A percentile compares a stretch with the other conserved stretches of the same genome.
These are phyloP conservation scores for Drosophila triauraria DNA, from an alignment of 1,140 invertebrate genomes.

Conservation along the genomic window DNA sequence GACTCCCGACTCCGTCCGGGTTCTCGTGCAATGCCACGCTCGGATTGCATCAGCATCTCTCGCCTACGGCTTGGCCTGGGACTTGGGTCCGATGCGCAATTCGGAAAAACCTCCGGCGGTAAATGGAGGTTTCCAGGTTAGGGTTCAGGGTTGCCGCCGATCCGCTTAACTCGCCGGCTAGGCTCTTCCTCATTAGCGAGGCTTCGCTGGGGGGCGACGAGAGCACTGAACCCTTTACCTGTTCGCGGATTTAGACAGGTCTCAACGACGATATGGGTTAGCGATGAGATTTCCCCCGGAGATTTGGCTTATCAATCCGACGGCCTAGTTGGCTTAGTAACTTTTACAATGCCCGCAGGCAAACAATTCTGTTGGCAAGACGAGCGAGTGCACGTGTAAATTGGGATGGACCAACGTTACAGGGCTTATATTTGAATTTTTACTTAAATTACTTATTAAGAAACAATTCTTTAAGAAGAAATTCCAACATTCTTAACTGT, in stretches of 20 bases:
- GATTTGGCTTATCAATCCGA: slow-evolving; percentile 34
- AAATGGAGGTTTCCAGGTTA: slow-evolving; percentile 50
- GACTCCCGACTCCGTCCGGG: slow-evolving; percentile 25
- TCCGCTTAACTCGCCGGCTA: neutral
- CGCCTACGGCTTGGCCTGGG: slow-evolving; percentile 2
- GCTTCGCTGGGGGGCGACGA: no score
- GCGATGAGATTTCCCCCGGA: neutral
- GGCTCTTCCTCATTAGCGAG: slow-evolving; percentile 25
- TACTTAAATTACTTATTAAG: neutral
- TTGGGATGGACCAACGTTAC: slow-evolving; percentile 38
- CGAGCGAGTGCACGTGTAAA: slow-evolving; percentile 1
- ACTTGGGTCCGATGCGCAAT: slow-evolving; percentile 59
- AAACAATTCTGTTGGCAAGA: slow-evolving; percentile 22
- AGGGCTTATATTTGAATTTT: neutral
- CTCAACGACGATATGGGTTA: neutral
- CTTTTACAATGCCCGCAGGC: slow-evolving; percentile 38
- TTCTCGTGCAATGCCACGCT: slow-evolving; percentile 56
- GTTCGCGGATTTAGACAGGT: neutral
- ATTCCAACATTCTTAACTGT: no score
- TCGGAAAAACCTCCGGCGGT: slow-evolving; percentile 59
- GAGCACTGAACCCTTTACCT: slow-evolving; percentile 31
- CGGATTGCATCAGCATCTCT: slow-evolving; percentile 65
- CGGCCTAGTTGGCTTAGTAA: slow-evolving; percentile 8
- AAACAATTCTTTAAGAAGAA: neutral
- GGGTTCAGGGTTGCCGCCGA: slow-evolving; percentile 29